Evolutionary conservation across 2,888 invertebrate species (phyloP).

Genomic region (Macropis europaea): DNA sequence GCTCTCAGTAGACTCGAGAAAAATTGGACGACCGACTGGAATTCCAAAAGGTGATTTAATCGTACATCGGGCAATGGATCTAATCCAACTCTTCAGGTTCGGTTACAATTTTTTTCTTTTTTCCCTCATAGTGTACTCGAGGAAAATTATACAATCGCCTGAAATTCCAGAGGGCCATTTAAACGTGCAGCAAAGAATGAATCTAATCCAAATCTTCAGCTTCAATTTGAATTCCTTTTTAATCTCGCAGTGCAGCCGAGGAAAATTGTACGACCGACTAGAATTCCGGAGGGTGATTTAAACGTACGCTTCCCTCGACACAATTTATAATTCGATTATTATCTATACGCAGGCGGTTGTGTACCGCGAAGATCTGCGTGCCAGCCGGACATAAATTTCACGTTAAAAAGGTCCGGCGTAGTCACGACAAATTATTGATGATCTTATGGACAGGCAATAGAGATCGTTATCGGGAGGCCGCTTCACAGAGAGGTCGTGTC

Average conservation of each 20-base stretch:
- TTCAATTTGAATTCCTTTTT: not conserved
- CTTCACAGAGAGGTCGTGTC: conserved; percentile 47
- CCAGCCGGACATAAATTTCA: conserved; percentile 46
- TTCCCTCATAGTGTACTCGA: no score
- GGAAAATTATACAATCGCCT: not conserved
- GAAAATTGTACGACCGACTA: not conserved
- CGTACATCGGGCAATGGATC: no score
- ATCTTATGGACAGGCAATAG: conserved; percentile 48
- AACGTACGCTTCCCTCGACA: conserved; percentile 10
- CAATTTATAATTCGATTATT: conserved; percentile 60
- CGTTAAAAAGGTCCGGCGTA: conserved; percentile 38
- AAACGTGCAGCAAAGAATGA: conserved; percentile 11
- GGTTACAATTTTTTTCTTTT: no score
- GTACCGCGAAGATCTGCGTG: conserved; percentile 40
- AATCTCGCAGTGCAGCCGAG: no score
- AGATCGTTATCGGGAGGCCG: conserved; percentile 48
- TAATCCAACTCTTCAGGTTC: no score
- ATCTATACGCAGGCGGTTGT: conserved; percentile 43
- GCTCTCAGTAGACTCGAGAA: no score
- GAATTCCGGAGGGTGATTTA: conserved; percentile 1
- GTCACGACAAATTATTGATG: conserved; percentile 58
- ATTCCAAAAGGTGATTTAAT: no score
- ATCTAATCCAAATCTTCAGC: not conserved
- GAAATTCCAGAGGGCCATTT: not conserved
- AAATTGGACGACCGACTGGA: no score